Conservation (phyloP, 2,797 vertebrate genomes). For the Macrochelys suwanniensis region DNA sequence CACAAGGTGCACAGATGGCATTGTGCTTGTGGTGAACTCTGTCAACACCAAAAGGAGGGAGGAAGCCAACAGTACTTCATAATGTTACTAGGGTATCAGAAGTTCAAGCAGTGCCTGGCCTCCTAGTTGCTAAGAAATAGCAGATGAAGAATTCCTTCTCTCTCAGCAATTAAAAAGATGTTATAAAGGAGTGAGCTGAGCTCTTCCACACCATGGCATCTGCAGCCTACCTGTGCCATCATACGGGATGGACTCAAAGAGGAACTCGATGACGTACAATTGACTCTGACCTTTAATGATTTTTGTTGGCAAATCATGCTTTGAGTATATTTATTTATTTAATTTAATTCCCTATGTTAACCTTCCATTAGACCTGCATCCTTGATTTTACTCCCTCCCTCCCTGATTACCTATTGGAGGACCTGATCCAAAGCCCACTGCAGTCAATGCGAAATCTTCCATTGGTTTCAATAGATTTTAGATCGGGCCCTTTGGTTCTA, state of each 20-base stretch:
- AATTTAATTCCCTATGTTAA: not conserved
- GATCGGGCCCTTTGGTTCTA: rapidly evolving
- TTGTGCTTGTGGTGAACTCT: conserved; percentile 95
- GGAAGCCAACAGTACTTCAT: conserved; percentile 93
- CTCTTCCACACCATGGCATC: conserved; percentile 87
- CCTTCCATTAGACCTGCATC: not conserved
- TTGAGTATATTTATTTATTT: not conserved
- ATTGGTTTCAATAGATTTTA: not conserved
- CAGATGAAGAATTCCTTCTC: conserved; percentile 85
- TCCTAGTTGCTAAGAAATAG: conserved; percentile 89
- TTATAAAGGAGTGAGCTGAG: conserved; percentile 85
- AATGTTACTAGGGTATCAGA: conserved; percentile 88
- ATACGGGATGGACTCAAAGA: conserved; percentile 86
- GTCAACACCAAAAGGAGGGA: conserved; percentile 93
- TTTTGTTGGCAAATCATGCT: not conserved
- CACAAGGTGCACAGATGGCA: conserved; percentile 91
- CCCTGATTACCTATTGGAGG: not conserved
- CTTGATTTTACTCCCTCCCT: not conserved
- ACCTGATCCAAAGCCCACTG: not conserved
- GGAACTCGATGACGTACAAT: conserved; percentile 84
- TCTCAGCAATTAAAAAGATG: conserved; percentile 85
- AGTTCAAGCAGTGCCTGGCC: conserved; percentile 87
- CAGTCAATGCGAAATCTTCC: not conserved
- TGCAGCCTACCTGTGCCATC: conserved; percentile 88
- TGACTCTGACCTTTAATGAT: not conserved